Evolutionary conservation across 1,140 invertebrate genomes (phyloP).

Genomic region (Eupristina koningsbergeri): DNA sequence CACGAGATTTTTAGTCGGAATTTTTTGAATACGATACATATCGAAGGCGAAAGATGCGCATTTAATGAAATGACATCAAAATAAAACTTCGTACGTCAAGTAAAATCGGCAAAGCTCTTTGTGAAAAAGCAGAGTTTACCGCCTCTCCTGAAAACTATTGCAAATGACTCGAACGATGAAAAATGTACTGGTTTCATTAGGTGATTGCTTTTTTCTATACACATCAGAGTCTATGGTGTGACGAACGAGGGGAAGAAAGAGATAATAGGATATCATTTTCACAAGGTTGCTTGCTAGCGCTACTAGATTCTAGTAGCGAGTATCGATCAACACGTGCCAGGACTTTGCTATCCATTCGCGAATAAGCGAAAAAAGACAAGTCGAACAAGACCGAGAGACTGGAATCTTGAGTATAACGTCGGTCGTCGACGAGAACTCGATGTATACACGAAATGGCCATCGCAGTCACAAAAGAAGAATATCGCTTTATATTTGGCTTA

Average conservation of each 20-base stretch:
- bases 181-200: slow-evolving; percentile 54
- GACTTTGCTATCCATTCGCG: background rate
- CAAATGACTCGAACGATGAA: slow-evolving; percentile 37
- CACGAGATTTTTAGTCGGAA: background rate
- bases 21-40: slow-evolving; percentile 23
- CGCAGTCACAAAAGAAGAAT: background rate
- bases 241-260: no score
- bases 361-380: background rate
- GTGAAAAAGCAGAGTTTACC: background rate
- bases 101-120: background rate
- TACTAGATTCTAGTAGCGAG: no score
- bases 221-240: background rate
- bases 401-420: background rate
- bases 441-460: background rate
- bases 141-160: background rate
- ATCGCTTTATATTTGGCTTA: slow-evolving; percentile 34
- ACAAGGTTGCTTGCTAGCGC: no score
- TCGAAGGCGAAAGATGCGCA: background rate
- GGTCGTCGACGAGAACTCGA: background rate
- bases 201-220: slow-evolving; percentile 44
- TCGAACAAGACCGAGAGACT: background rate
- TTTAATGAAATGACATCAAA: background rate
- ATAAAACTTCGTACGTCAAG: background rate
- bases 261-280: no score
- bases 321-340: background rate